Evolutionary conservation across 2,113 vertebrate species (phyloP), one percentile per base, ranked within the genome.

Genomic region (Hucho hucho): DNA sequence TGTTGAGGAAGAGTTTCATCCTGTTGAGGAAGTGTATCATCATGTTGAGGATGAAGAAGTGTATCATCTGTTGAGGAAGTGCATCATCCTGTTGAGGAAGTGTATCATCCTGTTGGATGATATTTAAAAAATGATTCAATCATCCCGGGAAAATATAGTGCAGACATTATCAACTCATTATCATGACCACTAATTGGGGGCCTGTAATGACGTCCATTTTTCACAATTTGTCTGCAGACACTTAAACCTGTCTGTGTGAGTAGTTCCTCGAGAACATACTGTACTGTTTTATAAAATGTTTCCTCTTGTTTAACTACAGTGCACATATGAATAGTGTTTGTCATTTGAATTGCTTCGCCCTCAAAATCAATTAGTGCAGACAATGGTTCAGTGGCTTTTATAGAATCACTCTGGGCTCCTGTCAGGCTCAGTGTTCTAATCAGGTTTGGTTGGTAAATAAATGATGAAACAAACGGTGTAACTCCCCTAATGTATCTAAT

Each of bases 351-450:
- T 75, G 24, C 64, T 29, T 13, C 26, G 16, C 68, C 43, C 11
- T 71, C 53, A 64, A 29, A 47, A 71, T 64, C 32, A 68, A 75
- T 69, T 75, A 69, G 22, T n/a, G n/a, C n/a, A 9, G 7, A 25
- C 14, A 4, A 18, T 14, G 53, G 4, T 14, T 56, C 18, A 20
- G 53, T 1, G 53, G 53, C 53, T 56, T 4, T 6, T 56, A 20
- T n/a, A 22, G 7, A 6, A 7, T 24, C 37, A 14, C 16, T 53
- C 49, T 18, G 12, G 49, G 49, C 49, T 53, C 16, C 13, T 53
- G 49, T 53, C 13, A 53, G 47, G 37, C 37, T 43, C 9, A 53
- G 24, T 46, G 64, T 49, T 6, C n/a, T 63, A 46, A 43, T 43
- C 49, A 43, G 56, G 32, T 69, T 56, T 69, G 24, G 58, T 24